These are phyloP conservation scores for Neelides folsomi DNA, from an alignment of 2,888 invertebrate species.

Conservation along the genomic window DNA sequence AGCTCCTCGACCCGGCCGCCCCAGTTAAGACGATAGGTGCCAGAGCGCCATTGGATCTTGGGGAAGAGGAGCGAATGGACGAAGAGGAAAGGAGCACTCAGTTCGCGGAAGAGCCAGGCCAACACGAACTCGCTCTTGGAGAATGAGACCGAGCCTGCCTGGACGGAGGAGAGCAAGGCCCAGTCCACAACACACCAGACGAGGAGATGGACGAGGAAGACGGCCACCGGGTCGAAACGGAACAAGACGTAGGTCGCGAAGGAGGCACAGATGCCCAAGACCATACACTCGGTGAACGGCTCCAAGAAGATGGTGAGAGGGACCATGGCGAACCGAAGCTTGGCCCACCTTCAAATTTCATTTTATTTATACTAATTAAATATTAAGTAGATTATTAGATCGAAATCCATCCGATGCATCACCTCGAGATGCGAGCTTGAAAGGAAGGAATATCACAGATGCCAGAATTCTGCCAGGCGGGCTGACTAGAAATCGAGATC, in stretches of 20 bases:
- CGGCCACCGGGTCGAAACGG: slow-evolving; percentile 74
- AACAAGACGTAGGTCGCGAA: slow-evolving; percentile 73
- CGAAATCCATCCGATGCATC: slow-evolving; percentile 2
- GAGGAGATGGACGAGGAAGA: slow-evolving; percentile 82
- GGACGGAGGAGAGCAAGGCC: slow-evolving; percentile 70
- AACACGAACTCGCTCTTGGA: slow-evolving; percentile 87
- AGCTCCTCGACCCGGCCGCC: slow-evolving; percentile 87
- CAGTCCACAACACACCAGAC: slow-evolving; percentile 95
- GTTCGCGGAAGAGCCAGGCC: slow-evolving; percentile 88
- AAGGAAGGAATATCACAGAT: slow-evolving; percentile 71
- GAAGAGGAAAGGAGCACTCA: slow-evolving; percentile 76
- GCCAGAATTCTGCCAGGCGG: slow-evolving; percentile 91
- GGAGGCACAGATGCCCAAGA: slow-evolving; percentile 79
- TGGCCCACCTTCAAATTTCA: slow-evolving; percentile 78
- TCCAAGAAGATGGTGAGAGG: slow-evolving; percentile 82
- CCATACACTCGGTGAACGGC: slow-evolving; percentile 87
- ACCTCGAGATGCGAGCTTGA: slow-evolving; percentile 56
- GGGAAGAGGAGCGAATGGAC: slow-evolving; percentile 74
- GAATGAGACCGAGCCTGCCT: slow-evolving; percentile 85
- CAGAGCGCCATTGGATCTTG: slow-evolving; percentile 82
- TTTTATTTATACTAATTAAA: slow-evolving; percentile 9
- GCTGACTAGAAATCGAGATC: slow-evolving; percentile 78
- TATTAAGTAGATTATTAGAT: too few species aligned
- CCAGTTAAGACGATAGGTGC: slow-evolving; percentile 83
- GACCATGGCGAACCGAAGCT: slow-evolving; percentile 87